These are phyloP conservation scores for Ennomos quercinarius DNA, from an alignment of 2,888 invertebrate species.

Conservation along the genomic window DNA sequence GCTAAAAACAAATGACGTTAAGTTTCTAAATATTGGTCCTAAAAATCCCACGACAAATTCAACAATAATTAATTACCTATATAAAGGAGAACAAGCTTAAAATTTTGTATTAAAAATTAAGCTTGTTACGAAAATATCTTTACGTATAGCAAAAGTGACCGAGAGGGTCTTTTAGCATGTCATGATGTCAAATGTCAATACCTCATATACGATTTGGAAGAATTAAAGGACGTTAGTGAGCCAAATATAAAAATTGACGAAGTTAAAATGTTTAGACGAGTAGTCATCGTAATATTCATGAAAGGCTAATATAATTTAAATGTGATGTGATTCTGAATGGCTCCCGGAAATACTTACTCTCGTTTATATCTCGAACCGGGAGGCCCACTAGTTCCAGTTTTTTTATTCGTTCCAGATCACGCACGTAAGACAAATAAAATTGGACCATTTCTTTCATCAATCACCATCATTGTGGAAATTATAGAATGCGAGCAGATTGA, in stretches of 20 bases:
- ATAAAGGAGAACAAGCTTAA: no score
- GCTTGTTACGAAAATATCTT: not conserved
- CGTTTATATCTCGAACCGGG: slow-evolving; percentile 8
- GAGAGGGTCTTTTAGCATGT: slow-evolving; percentile 13
- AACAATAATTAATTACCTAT: no score
- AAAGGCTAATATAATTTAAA: no score
- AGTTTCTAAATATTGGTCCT: no score
- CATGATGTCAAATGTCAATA: slow-evolving; percentile 18
- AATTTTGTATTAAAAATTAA: no score
- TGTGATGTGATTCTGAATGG: no score
- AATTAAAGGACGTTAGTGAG: slow-evolving; percentile 14
- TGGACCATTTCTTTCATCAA: slow-evolving; percentile 23
- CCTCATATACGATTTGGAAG: slow-evolving; percentile 2
- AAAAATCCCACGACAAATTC: no score
- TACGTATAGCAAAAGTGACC: slow-evolving; percentile 31
- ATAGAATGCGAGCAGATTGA: slow-evolving; percentile 14
- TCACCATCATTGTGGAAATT: slow-evolving; percentile 14
- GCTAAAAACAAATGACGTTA: no score
- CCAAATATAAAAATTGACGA: not conserved
- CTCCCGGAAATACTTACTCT: not conserved
- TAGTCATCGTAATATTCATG: no score
- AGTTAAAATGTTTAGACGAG: not conserved
- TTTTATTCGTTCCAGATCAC: slow-evolving; percentile 10
- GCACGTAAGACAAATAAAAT: slow-evolving; percentile 11
- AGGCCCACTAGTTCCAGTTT: slow-evolving; percentile 14